Evolutionary conservation across 2,888 invertebrate species (phyloP), one percentile per base, ranked within the genome.

Genomic region (Endomychus coccineus): DNA sequence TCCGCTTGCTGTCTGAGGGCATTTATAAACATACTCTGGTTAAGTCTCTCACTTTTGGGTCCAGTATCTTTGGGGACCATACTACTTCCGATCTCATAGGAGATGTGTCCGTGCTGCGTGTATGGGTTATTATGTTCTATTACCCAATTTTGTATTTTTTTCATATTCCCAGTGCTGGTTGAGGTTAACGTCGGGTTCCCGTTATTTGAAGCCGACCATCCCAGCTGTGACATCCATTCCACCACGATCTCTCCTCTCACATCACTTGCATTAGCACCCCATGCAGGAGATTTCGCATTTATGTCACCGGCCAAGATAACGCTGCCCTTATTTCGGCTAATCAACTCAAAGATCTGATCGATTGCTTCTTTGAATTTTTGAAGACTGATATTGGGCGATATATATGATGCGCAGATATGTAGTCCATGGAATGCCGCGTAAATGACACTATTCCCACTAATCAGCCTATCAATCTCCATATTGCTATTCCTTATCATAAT

Each of bases 171-270:
- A 9, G 27, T 15, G 2, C 3, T 13, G 3, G 4, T 6, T 13
- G 14, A 2, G 2, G 6, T n/a, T 15, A 27, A 27, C n/a, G 27
- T 27, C 4, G n/a, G 27, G 3, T 3, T 2, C 2, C 27, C 27
- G 14, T 5, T 13, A 16, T 27, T 27, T 6, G 5, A 9, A 9
- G 27, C 27, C 7, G n/a, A 15, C 27, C 27, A 27, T 3, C 14
- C n/a, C 13, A 27, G 21, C n/a, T 19, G 6, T 7, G 21, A 6
- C 21, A 19, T n/a, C 21, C 21, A 19, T 19, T 19, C 36, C 2
- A 12, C 9, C 21, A 28, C 2, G 3, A 12, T 10, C 5, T 6
- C 36, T 9, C 36, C 36, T 36, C 36, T 36, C 10, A 2, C 16
- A 16, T 36, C 19, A 14, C 19, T 29, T n/a, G n/a, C n/a, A 12